Percentiles rank a stretch among this genome's conserved stretches.
phyloP scores from a whole-genome alignment of 2,113 vertebrate genomes.

The Antennarius striatus region DNA sequence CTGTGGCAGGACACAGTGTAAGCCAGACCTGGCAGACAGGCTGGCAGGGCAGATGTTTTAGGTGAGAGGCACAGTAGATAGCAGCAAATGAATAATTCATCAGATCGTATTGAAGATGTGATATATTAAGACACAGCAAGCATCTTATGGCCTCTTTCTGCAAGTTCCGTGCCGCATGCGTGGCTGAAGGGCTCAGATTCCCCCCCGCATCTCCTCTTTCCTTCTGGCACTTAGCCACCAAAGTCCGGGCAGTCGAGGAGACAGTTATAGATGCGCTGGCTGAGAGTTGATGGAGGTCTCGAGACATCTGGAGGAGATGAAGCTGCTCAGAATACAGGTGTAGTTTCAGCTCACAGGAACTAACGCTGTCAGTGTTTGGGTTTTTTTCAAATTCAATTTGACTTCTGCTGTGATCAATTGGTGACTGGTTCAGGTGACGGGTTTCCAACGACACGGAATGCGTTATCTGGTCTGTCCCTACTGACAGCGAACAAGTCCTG shows the following conservation, averaged over 20 bases:
- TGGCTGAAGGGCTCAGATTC: conserved; percentile 56
- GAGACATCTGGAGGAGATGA: conserved; percentile 67
- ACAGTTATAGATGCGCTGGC: conserved; percentile 65
- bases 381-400: not conserved
- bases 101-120: conserved; percentile 69
- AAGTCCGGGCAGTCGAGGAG: conserved; percentile 55
- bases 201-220: conserved; percentile 43
- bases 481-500: not conserved
- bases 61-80: conserved; percentile 69
- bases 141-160: conserved; percentile 60
- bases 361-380: conserved; percentile 22
- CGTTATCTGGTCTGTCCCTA: not conserved
- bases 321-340: conserved; percentile 67
- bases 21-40: conserved; percentile 51
- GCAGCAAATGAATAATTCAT: conserved; percentile 75
- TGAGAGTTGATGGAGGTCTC: conserved; percentile 47
- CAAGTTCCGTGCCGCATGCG: conserved; percentile 52
- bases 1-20: conserved; percentile 53
- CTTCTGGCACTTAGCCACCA: conserved; percentile 60
- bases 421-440: conserved; percentile 18
- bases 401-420: conserved; percentile 19
- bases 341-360: conserved; percentile 54
- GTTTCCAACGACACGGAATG: no score
- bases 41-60: conserved; percentile 71
- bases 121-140: conserved; percentile 72